Evolutionary conservation across 2,797 vertebrate species (phyloP).

Genomic region (Phrynocephalus forsythii): DNA sequence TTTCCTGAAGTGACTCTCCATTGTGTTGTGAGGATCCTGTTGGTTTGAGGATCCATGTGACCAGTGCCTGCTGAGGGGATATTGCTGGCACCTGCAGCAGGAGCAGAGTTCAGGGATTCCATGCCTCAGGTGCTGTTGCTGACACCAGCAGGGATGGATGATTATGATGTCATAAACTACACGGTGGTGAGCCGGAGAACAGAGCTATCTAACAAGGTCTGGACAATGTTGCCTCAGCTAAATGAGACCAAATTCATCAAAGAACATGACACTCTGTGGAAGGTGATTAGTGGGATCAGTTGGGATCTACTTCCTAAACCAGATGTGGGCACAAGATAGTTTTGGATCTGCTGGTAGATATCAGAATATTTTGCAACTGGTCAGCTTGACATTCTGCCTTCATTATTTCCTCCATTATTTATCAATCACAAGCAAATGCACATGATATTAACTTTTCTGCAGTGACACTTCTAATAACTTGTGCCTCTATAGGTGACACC

Average conservation of each 20-base stretch:
- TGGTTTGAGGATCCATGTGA: no score
- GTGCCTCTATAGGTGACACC: no score
- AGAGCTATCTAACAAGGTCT: slow-evolving; percentile 1
- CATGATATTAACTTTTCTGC: background rate
- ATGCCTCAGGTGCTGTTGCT: background rate
- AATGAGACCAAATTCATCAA: background rate
- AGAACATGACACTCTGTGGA: slow-evolving; percentile 34
- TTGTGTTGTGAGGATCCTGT: no score
- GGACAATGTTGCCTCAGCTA: background rate
- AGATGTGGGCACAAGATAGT: background rate
- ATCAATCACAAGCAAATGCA: background rate
- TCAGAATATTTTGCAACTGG: background rate
- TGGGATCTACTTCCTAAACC: background rate
- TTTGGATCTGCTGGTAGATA: background rate
- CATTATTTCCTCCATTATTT: background rate
- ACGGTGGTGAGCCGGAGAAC: background rate
- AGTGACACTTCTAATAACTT: background rate
- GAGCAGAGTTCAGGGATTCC: no score
- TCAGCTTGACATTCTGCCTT: background rate
- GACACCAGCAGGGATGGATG: background rate
- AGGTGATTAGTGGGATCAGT: background rate
- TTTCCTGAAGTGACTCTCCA: no score
- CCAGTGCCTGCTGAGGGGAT: no score
- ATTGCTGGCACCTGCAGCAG: background rate
- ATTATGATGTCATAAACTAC: slow-evolving; percentile 38